Percentiles rank a stretch among this genome's conserved stretches.
These are phyloP conservation scores for Drosophila mauritiana DNA, from an alignment of 1,140 invertebrate species.

Conservation along the genomic window DNA sequence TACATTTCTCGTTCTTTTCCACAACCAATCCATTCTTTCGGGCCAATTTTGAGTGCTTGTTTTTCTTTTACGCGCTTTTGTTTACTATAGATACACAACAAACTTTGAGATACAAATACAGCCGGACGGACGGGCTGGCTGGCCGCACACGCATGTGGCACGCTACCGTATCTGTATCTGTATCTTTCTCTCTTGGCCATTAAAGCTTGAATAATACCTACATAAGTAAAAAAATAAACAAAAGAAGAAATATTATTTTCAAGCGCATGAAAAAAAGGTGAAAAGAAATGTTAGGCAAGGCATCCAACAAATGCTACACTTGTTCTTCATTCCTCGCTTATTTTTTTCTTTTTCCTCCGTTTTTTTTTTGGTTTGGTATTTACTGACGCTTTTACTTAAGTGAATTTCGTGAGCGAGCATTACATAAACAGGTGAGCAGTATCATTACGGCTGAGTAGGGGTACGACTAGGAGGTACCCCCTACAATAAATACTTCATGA, in stretches of 20 bases:
- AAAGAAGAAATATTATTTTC: conserved; percentile 35
- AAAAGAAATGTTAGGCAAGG: conserved; percentile 41
- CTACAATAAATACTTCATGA: not conserved
- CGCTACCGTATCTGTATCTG: conserved; percentile 35
- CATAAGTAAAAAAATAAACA: conserved; percentile 61
- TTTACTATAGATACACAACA: conserved; percentile 75
- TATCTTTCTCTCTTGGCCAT: conserved; percentile 38
- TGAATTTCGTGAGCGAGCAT: conserved; percentile 62
- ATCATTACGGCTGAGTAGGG: not conserved
- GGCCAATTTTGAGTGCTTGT: conserved; percentile 71
- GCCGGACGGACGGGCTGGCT: conserved; percentile 18
- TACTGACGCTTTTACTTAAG: conserved; percentile 59
- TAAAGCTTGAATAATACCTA: conserved; percentile 69
- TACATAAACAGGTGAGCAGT: conserved; percentile 72
- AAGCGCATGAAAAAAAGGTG: conserved; percentile 12
- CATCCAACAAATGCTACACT: conserved; percentile 62
- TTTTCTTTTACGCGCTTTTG: conserved; percentile 77
- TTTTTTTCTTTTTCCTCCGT: conserved; percentile 14
- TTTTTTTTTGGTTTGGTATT: conserved; percentile 42
- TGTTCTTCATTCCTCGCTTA: conserved; percentile 24
- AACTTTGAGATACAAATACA: conserved; percentile 60
- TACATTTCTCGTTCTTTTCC: conserved; percentile 34
- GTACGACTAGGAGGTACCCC: conserved; percentile 21
- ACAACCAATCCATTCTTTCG: conserved; percentile 40
- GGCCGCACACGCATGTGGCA: conserved; percentile 13